Evolutionary conservation across 53 echinoderm and acorn worm genomes (phyloP).

Genomic region (Echinometra lucunter): DNA sequence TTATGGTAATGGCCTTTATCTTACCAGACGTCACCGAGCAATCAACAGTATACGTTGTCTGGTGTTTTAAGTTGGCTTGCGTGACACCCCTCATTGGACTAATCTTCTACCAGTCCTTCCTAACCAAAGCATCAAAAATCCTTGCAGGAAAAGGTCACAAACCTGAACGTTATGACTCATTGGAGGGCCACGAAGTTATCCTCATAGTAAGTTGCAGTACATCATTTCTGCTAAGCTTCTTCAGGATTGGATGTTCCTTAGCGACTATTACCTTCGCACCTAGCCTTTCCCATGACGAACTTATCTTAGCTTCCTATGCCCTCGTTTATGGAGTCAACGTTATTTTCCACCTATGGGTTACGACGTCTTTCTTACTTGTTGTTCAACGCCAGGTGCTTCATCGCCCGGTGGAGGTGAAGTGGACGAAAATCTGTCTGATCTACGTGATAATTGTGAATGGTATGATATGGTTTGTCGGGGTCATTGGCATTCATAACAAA

Average conservation of each 20-base stretch:
- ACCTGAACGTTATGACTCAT: not conserved
- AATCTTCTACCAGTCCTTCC: slow-evolving; percentile 41
- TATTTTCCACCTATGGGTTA: not conserved
- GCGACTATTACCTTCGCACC: not conserved
- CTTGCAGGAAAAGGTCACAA: not conserved
- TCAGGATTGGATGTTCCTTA: not conserved
- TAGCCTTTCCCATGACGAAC: not conserved
- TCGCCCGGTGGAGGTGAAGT: not conserved
- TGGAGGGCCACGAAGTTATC: not conserved
- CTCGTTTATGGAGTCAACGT: not conserved
- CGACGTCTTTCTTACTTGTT: not conserved
- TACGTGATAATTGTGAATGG: not conserved
- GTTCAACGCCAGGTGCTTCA: not conserved
- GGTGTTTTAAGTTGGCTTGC: not conserved
- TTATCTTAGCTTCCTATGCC: not conserved
- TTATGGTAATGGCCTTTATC: not conserved
- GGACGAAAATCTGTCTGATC: slow-evolving; percentile 12
- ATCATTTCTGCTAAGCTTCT: not conserved
- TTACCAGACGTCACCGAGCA: not conserved
- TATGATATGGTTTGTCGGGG: slow-evolving; percentile 5
- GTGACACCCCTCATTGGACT: not conserved
- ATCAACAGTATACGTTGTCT: not conserved
- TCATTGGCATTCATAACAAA: not conserved
- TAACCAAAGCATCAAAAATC: not conserved
- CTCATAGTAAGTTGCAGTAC: slow-evolving; percentile 13